Evolutionary conservation across 2,113 vertebrate species (phyloP).

Genomic region (Cichladusa arquata): DNA sequence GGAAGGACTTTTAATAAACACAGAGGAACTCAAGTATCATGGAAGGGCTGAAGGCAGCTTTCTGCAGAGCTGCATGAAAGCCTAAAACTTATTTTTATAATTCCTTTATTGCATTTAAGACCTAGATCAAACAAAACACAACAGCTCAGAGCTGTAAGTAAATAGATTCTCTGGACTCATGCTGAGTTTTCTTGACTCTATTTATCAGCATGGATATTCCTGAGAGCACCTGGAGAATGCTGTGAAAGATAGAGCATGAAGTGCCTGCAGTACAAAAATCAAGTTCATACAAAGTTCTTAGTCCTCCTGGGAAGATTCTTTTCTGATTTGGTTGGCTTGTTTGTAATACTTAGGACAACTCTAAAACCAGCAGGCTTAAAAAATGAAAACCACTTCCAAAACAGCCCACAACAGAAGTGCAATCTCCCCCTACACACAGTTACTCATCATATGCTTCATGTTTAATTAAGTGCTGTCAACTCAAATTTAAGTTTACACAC

Average conservation of each 20-base stretch:
- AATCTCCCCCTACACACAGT: not conserved
- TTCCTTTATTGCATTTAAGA: not conserved
- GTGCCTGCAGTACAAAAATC: not conserved
- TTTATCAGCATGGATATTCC: not conserved
- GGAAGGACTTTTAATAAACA: not conserved
- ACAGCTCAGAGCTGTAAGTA: not conserved
- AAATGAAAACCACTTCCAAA: not conserved
- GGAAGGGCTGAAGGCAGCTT: not conserved
- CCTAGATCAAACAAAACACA: not conserved
- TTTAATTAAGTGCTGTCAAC: not conserved
- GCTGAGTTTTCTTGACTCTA: not conserved
- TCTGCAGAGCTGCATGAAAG: not conserved
- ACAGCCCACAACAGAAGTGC: not conserved
- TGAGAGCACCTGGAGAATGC: not conserved
- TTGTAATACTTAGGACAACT: not conserved
- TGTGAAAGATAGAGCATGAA: not conserved
- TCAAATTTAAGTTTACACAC: not conserved
- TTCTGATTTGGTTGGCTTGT: not conserved
- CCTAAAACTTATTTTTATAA: not conserved
- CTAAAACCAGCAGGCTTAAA: not conserved
- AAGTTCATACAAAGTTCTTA: not conserved
- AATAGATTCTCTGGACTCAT: not conserved
- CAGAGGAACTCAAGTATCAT: not conserved
- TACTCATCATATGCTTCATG: not conserved
- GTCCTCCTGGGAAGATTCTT: not conserved